A percentile compares a stretch with the other conserved stretches of the same genome.
phyloP scores from a whole-genome alignment of 2,888 invertebrate species.

The Camptogramma bilineatum region DNA sequence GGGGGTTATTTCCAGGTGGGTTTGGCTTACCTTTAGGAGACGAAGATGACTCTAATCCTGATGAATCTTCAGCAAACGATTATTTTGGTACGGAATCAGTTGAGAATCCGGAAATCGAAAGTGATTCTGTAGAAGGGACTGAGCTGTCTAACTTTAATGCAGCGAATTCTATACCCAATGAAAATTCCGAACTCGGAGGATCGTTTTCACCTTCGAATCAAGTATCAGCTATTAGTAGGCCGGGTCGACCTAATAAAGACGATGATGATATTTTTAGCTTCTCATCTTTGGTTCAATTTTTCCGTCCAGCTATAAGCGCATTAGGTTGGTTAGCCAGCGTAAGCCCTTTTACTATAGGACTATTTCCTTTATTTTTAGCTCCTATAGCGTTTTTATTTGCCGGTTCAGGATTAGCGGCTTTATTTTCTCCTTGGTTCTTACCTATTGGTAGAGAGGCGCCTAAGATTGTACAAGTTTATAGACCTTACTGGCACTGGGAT shows the following conservation, averaged over 20 bases:
- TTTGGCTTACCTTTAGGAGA: conserved; percentile 70
- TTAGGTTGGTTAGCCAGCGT: conserved; percentile 83
- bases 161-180: conserved; percentile 56
- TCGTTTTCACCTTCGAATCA: conserved; percentile 61
- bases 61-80: conserved; percentile 62
- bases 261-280: conserved; percentile 81
- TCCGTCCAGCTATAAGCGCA: conserved; percentile 80
- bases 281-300: conserved; percentile 73
- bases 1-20: conserved; percentile 63
- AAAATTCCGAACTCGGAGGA: conserved; percentile 59
- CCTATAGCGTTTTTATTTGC: conserved; percentile 87
- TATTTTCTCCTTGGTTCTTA: conserved; percentile 88
- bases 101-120: conserved; percentile 62
- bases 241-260: conserved; percentile 63
- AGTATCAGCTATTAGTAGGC: conserved; percentile 60
- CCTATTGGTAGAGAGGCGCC: conserved; percentile 78
- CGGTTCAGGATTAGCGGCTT: conserved; percentile 86
- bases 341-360: conserved; percentile 85
- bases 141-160: conserved; percentile 72
- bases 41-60: conserved; percentile 60
- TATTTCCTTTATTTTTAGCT: conserved; percentile 86
- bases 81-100: conserved; percentile 66
- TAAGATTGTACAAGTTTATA: conserved; percentile 67
- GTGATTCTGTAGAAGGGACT: conserved; percentile 69
- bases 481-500: conserved; percentile 86